Evolutionary conservation across 1,140 invertebrate species (phyloP).

Genomic region (Drosophila ironensis): DNA sequence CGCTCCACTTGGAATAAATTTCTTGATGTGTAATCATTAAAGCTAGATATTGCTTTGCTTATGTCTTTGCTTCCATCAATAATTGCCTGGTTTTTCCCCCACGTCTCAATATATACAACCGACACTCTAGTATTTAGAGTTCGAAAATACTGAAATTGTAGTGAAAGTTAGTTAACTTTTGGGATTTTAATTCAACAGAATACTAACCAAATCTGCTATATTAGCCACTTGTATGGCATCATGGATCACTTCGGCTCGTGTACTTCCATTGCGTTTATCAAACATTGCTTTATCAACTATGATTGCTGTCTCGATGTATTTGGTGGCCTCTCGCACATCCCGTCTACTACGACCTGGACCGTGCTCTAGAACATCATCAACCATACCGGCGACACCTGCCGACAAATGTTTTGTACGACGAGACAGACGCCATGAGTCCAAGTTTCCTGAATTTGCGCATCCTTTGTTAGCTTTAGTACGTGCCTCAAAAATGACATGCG

Average conservation of each 20-base stretch:
- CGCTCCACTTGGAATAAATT: constrained; percentile 91
- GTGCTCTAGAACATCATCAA: constrained; percentile 82
- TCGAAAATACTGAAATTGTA: constrained; percentile 90
- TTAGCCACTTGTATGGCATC: constrained; percentile 98
- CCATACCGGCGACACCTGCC: constrained; percentile 55
- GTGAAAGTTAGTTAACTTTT: not conserved
- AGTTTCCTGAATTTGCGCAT: constrained; percentile 90
- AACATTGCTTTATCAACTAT: constrained; percentile 97
- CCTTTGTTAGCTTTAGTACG: constrained; percentile 93
- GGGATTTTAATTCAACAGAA: not conserved
- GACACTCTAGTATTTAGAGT: constrained; percentile 95
- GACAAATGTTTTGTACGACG: constrained; percentile 86
- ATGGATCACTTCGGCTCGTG: constrained; percentile 93
- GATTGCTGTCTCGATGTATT: constrained; percentile 95
- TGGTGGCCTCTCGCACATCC: constrained; percentile 93
- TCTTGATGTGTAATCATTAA: constrained; percentile 93
- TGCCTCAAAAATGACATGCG: constrained; percentile 97
- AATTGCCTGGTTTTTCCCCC: constrained; percentile 92
- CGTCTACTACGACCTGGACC: constrained; percentile 84
- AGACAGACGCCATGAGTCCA: constrained; percentile 87
- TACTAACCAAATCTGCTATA: constrained; percentile 96
- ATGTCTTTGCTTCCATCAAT: constrained; percentile 93
- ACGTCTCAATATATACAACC: constrained; percentile 97
- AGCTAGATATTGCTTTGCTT: constrained; percentile 91
- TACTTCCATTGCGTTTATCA: constrained; percentile 94